Conservation (phyloP, 2,888 invertebrate genomes). For the Poecilobothrus nobilitatus region DNA sequence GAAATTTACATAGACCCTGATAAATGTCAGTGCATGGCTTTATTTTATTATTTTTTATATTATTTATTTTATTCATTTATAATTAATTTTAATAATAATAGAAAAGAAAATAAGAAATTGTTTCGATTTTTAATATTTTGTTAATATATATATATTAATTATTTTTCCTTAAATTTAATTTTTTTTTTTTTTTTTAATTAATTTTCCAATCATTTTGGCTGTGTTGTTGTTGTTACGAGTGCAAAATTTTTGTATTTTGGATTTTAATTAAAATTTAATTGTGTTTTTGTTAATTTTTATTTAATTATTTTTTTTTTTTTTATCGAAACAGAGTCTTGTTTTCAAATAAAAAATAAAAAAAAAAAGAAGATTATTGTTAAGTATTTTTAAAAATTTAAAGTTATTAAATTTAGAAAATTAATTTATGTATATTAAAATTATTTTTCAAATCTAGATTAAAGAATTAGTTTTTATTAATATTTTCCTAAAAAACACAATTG, state of each 20-base stretch:
- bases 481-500: no score
- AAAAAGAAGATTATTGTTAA: no score
- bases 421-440: no score
- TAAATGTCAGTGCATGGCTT: constrained; percentile 26
- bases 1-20: constrained; percentile 13
- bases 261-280: neutral
- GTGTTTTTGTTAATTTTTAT: neutral
- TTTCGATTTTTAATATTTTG: constrained; percentile 3
- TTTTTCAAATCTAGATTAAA: no score
- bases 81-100: neutral
- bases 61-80: constrained; percentile 15
- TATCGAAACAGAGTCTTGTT: neutral
- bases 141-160: neutral
- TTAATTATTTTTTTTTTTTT: neutral
- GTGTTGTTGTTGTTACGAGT: neutral
- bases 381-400: no score
- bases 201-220: neutral
- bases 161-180: neutral
- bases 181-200: neutral
- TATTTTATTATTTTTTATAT: constrained; percentile 18
- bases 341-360: neutral
- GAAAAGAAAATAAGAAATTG: neutral
- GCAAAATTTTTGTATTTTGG: neutral
- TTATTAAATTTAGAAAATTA: no score
- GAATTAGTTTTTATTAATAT: no score